Conservation (phyloP, 2,888 invertebrate species). For the Lymantria monacha region DNA sequence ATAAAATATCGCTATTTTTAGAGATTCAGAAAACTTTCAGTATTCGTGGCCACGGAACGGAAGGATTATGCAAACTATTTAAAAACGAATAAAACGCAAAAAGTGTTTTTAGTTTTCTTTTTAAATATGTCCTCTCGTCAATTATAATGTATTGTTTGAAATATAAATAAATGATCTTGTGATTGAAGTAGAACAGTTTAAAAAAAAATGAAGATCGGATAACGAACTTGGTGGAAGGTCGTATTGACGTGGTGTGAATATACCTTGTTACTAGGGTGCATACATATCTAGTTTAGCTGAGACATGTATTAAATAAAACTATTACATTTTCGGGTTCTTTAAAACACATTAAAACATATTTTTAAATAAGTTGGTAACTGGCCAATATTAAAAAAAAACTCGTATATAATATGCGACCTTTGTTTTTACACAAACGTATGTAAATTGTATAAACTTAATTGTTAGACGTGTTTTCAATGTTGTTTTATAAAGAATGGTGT, state of each 20-base stretch:
- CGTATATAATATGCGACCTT: background rate
- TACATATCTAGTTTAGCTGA: slow-evolving; percentile 45
- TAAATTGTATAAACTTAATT: background rate
- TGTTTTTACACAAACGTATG: no score
- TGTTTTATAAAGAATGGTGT: slow-evolving; percentile 6
- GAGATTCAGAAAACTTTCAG: no score
- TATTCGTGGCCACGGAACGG: no score
- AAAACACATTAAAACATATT: no score
- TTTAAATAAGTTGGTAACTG: slow-evolving; percentile 14
- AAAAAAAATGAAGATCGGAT: slow-evolving; percentile 47
- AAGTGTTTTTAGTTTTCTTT: no score
- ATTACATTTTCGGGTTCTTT: background rate
- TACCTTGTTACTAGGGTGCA: slow-evolving; percentile 61
- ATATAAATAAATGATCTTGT: no score
- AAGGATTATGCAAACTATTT: no score
- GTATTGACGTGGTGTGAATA: slow-evolving; percentile 56
- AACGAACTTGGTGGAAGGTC: slow-evolving; percentile 59
- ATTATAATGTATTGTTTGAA: no score
- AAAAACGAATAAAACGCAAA: no score
- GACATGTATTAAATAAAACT: slow-evolving; percentile 10
- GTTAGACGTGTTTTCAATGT: background rate
- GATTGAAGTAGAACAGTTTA: no score
- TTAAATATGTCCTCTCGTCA: no score
- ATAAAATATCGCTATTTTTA: no score
- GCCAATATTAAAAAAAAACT: slow-evolving; percentile 8